Conservation (phyloP, 2,888 invertebrate genomes). For the Rhagophthalmus giganteus region DNA sequence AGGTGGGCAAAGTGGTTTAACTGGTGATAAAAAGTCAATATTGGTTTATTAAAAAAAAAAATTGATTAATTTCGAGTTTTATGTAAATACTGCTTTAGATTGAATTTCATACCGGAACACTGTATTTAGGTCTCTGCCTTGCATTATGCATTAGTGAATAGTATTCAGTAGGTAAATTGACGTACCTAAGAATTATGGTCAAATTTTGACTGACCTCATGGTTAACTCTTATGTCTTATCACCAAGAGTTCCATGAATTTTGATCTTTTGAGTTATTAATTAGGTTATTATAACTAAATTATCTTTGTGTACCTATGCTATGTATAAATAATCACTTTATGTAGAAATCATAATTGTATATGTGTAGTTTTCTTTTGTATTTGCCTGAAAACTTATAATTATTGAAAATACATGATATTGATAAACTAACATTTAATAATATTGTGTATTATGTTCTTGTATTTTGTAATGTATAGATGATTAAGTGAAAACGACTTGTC, state of each 20-base stretch:
- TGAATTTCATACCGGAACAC: conserved; percentile 47
- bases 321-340: conserved; percentile 57
- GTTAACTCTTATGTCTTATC: conserved; percentile 35
- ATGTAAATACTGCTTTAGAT: conserved; percentile 49
- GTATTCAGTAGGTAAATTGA: conserved; percentile 44
- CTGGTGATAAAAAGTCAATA: conserved; percentile 45
- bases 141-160: conserved; percentile 43
- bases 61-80: conserved; percentile 6
- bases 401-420: conserved; percentile 51
- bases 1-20: conserved; percentile 40
- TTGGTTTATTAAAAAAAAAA: conserved; percentile 33
- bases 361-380: conserved; percentile 58
- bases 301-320: conserved; percentile 57
- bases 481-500: neutral
- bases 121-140: conserved; percentile 49
- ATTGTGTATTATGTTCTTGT: neutral
- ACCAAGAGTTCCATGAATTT: conserved; percentile 15
- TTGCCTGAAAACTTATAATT: conserved; percentile 51
- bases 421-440: conserved; percentile 36
- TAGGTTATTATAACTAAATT: conserved; percentile 46
- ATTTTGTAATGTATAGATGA: neutral
- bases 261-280: conserved; percentile 29
- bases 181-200: conserved; percentile 47
- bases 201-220: conserved; percentile 46
- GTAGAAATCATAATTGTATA: conserved; percentile 53